phyloP scores from a whole-genome alignment of 2,113 vertebrate genomes.

The Hyperoodon ampullatus region DNA sequence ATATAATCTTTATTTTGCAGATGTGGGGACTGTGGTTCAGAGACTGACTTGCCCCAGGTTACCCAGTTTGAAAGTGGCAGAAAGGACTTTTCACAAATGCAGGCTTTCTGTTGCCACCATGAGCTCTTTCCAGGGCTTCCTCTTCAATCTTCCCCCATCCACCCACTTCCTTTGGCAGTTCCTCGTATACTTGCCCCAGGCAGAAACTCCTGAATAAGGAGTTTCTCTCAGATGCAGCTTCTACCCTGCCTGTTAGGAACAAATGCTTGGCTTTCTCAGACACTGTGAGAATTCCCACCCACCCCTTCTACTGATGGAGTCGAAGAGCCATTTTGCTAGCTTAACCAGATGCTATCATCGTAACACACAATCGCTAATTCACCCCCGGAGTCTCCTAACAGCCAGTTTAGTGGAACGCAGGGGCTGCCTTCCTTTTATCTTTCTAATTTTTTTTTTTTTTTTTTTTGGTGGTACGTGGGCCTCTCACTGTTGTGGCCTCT shows the following conservation, averaged over 20 bases:
- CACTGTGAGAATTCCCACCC: slow-evolving; percentile 55
- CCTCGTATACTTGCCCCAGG: neutral
- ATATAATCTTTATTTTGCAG: neutral
- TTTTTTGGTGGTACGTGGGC: no score
- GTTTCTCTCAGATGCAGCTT: slow-evolving; percentile 49
- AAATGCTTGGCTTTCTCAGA: slow-evolving; percentile 61
- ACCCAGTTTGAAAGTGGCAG: neutral
- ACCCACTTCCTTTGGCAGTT: neutral
- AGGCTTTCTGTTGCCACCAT: neutral
- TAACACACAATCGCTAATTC: slow-evolving; percentile 81
- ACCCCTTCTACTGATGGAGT: slow-evolving; percentile 63
- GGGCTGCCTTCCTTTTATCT: slow-evolving; percentile 64
- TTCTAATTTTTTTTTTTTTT: slow-evolving; percentile 64
- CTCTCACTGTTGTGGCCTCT: no score
- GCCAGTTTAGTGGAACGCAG: slow-evolving; percentile 77
- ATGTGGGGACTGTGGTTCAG: neutral
- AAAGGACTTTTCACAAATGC: neutral
- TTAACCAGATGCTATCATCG: slow-evolving; percentile 81
- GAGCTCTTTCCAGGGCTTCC: neutral
- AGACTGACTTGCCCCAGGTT: neutral
- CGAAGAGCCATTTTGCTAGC: slow-evolving; percentile 76
- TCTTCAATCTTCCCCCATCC: neutral
- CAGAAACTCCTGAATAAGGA: neutral
- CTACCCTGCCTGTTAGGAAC: slow-evolving; percentile 55
- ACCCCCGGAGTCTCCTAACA: slow-evolving; percentile 79